Conservation (phyloP, 2,888 invertebrate genomes). For the Minunthozetes semirufus region DNA sequence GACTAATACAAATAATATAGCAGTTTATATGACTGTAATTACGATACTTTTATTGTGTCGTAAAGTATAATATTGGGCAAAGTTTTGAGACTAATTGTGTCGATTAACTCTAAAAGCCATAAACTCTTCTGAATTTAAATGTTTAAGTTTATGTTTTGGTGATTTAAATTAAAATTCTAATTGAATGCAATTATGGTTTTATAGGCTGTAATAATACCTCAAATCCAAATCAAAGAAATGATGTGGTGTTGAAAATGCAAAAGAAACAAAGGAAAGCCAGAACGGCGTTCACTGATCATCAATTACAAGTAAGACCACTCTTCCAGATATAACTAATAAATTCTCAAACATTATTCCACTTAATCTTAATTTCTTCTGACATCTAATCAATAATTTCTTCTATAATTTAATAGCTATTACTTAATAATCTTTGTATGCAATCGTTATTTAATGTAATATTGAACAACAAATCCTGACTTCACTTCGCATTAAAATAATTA, state of each 20-base stretch:
- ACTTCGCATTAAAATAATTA: neutral
- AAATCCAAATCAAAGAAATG: constrained; percentile 11
- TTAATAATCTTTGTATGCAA: neutral
- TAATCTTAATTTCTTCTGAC: constrained; percentile 18
- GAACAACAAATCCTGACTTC: neutral
- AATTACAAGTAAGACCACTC: constrained; percentile 59
- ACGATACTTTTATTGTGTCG: neutral
- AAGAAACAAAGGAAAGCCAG: constrained; percentile 95
- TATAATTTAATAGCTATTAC: constrained; percentile 14
- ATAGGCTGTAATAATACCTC: constrained; percentile 28
- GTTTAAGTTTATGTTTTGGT: neutral
- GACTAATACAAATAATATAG: neutral
- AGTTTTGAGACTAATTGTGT: neutral
- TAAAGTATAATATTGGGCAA: neutral
- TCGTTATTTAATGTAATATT: neutral
- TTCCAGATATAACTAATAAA: constrained; percentile 39
- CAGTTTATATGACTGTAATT: neutral
- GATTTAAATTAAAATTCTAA: neutral
- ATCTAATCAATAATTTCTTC: constrained; percentile 20
- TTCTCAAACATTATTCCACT: constrained; percentile 6
- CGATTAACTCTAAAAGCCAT: neutral
- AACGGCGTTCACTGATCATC: constrained; percentile 98
- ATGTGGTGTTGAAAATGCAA: constrained; percentile 38
- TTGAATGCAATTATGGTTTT: neutral
- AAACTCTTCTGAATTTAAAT: neutral